Conservation (phyloP, 1,140 invertebrate species). For the Hirudo medicinalis region DNA sequence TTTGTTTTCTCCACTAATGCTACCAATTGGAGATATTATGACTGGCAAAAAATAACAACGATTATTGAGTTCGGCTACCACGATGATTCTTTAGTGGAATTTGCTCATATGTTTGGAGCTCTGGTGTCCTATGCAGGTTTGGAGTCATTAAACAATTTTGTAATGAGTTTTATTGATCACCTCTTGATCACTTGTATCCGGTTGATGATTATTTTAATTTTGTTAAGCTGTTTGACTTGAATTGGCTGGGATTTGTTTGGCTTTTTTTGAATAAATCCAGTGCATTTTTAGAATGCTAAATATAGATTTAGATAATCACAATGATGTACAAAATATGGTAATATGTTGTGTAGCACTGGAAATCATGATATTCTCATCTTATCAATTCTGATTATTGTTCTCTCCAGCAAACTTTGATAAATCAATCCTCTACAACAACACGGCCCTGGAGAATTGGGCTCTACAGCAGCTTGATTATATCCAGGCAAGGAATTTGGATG, state of each 20-base stretch:
- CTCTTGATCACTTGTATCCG: too few species aligned
- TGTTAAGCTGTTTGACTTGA: too few species aligned
- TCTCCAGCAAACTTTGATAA: constrained; percentile 28
- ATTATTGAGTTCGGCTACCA: constrained; percentile 36
- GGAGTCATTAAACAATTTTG: background rate
- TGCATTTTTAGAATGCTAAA: too few species aligned
- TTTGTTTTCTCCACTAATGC: constrained; percentile 36
- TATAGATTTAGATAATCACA: too few species aligned
- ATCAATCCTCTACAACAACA: constrained; percentile 28
- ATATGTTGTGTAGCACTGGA: too few species aligned
- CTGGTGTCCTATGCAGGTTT: constrained; percentile 31
- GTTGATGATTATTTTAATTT: too few species aligned
- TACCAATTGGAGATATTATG: constrained; percentile 36
- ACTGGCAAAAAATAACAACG: constrained; percentile 40
- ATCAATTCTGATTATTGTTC: constrained; percentile 7
- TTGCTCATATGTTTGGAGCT: constrained; percentile 35
- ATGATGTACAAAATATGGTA: too few species aligned
- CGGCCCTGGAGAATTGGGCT: constrained; percentile 32
- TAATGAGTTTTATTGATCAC: background rate
- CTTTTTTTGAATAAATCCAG: too few species aligned
- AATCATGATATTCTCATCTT: too few species aligned
- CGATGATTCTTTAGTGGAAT: constrained; percentile 34
- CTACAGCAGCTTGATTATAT: constrained; percentile 29
- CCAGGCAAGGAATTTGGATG: constrained; percentile 37
- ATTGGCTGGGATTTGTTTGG: too few species aligned